Evolutionary conservation across 2,888 invertebrate genomes (phyloP), one percentile per base, ranked within the genome.

Genomic region (Pseudeuparius sepicola): DNA sequence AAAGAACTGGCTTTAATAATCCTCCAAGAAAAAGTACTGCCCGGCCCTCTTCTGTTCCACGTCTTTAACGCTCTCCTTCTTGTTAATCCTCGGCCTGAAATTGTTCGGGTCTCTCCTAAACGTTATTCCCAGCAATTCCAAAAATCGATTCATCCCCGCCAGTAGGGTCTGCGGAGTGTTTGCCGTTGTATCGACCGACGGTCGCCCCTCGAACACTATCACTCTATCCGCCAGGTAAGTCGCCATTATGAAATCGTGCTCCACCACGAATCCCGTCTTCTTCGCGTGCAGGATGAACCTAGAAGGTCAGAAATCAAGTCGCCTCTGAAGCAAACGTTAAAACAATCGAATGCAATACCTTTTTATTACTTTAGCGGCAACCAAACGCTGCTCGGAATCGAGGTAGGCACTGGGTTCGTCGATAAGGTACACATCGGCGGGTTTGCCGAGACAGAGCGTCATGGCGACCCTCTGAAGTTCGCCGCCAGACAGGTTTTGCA

Each of bases 161-260:
- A 98, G 73, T 37, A 99, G 67, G 2, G 87, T 86, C 61, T 89
- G 88, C 0, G 98, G 98, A 49, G 84, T 73, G 57, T 89, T 88
- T 1, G 98, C 98, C 0, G 73, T 75, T 2, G 97, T 90, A 39
- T 78, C 63, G 2, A 93, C 74, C 0, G 96, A 94, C 0, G 98
- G 97, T 25, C 67, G 67, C 29, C 98, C 98, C 57, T 97, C 97
- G 61, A 98, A 96, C 30, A 99, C 97, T 47, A 98, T 94, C 3
- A 98, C 98, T 25, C 97, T 77, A 63, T 99, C 98, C 1, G 97
- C 93, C 43, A 94, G 71, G 63, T 99, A 99, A 0, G 98, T 99
- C 10, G 97, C 97, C 98, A 98, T 99, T 47, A 99, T 99, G 63
- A 99, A 98, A 69, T 98, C 97, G 79, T 98, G 98, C 77, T 98